Conservation (phyloP, 1,140 invertebrate genomes). For the Orchesella cincta region DNA sequence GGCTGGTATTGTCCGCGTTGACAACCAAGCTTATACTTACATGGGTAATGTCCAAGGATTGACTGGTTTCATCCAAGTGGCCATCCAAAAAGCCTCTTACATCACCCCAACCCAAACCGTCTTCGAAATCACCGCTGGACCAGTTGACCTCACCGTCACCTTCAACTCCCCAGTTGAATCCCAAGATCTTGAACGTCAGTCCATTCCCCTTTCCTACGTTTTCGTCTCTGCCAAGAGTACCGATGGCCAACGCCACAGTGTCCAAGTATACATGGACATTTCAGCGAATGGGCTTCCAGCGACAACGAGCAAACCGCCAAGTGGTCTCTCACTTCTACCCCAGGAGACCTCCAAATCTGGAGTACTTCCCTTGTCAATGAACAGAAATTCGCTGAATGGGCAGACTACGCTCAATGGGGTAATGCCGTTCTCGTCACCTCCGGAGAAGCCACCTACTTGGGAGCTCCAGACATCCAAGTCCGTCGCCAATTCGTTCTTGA, state of each 20-base stretch:
- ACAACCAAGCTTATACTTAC: conserved; percentile 32
- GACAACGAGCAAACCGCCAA: conserved; percentile 3
- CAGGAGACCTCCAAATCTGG: conserved; percentile 38
- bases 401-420: conserved; percentile 43
- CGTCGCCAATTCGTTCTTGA: conserved; percentile 30
- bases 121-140: conserved; percentile 38
- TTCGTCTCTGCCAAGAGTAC: conserved; percentile 29
- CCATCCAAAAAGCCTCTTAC: conserved; percentile 15
- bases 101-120: conserved; percentile 43
- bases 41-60: conserved; percentile 33
- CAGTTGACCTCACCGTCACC: conserved; percentile 42
- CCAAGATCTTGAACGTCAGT: conserved; percentile 35
- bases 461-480: conserved; percentile 32
- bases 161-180: conserved; percentile 46
- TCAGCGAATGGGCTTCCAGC: conserved; percentile 41
- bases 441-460: conserved; percentile 19
- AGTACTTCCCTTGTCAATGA: conserved; percentile 11
- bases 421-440: conserved; percentile 34
- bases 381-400: conserved; percentile 27
- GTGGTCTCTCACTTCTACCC: conserved; percentile 6
- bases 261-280: conserved; percentile 46
- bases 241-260: conserved; percentile 33
- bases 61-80: conserved; percentile 3
- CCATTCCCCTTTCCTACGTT: conserved; percentile 44
- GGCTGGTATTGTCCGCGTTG: conserved; percentile 40